A percentile compares a stretch with the other conserved stretches of the same genome.
Evolutionary conservation across 2,113 vertebrate genomes (phyloP).

Genomic region (Nannospalax galili): DNA sequence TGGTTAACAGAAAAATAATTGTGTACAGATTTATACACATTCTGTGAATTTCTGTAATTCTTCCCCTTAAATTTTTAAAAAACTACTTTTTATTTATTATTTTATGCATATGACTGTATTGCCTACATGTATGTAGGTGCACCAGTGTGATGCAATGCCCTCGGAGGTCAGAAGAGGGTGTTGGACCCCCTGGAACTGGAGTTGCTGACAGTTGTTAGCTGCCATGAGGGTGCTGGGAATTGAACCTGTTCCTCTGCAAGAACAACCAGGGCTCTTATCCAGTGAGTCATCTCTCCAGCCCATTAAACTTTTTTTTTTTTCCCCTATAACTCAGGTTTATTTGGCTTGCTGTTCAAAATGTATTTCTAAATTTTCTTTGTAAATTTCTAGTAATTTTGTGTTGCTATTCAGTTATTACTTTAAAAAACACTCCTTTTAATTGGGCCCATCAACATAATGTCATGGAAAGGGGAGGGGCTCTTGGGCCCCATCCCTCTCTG

Average conservation of each 20-base stretch:
- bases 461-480: not conserved
- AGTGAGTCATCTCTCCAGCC: no score
- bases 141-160: no score
- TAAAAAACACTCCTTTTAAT: not conserved
- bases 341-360: slow-evolving; percentile 17
- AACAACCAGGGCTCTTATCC: no score
- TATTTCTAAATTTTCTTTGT: slow-evolving; percentile 1
- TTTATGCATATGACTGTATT: no score
- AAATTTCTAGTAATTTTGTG: not conserved
- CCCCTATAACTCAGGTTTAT: not conserved
- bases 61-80: not conserved
- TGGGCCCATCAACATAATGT: not conserved
- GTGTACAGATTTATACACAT: not conserved
- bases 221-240: no score
- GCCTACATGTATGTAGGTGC: no score
- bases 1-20: not conserved
- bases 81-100: no score
- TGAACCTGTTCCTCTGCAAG: no score
- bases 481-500: not conserved
- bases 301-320: no score
- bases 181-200: no score
- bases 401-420: slow-evolving; percentile 13
- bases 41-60: not conserved
- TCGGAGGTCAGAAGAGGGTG: no score
- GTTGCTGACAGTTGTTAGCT: no score